Percentiles rank a stretch among this genome's conserved stretches.
Conservation (phyloP, 1,140 invertebrate species). For the Steinernema khuongi region DNA sequence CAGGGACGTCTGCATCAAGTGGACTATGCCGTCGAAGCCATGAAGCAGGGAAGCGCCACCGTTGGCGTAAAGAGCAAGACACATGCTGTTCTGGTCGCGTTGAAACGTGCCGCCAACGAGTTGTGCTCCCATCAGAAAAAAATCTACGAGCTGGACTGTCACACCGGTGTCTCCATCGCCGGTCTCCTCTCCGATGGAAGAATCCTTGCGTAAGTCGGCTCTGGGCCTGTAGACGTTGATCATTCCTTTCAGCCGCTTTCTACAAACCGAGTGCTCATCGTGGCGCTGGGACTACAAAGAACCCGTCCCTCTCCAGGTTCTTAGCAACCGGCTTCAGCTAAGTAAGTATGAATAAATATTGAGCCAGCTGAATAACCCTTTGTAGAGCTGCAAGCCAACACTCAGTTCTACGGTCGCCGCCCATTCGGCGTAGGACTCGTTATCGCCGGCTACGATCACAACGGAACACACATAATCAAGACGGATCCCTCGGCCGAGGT, state of each 20-base stretch:
- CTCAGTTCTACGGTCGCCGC: conserved; percentile 89
- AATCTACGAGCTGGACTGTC: conserved; percentile 87
- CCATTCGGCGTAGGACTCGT: conserved; percentile 94
- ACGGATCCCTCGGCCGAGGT: conserved; percentile 95
- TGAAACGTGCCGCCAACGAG: conserved; percentile 92
- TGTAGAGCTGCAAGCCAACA: conserved; percentile 84
- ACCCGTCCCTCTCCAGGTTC: conserved; percentile 44
- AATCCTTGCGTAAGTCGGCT: conserved; percentile 69
- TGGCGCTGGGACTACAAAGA: conserved; percentile 57
- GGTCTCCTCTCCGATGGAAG: conserved; percentile 92
- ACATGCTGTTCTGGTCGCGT: conserved; percentile 83
- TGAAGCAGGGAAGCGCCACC: conserved; percentile 88
- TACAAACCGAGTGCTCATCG: conserved; percentile 52
- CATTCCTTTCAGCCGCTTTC: conserved; percentile 43
- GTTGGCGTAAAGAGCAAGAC: conserved; percentile 89
- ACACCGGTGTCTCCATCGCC: conserved; percentile 90
- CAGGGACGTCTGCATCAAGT: conserved; percentile 67
- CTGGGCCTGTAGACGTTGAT: neutral
- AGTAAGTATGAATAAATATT: conserved; percentile 33
- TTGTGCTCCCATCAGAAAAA: conserved; percentile 94
- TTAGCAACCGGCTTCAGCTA: conserved; percentile 47
- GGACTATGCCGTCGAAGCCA: conserved; percentile 99
- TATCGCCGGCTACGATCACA: conserved; percentile 85
- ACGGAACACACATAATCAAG: conserved; percentile 89
- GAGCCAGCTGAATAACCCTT: conserved; percentile 22